These are phyloP conservation scores for Scaptodrosophila lebanonensis DNA, from an alignment of 1,140 invertebrate genomes.

Conservation along the genomic window DNA sequence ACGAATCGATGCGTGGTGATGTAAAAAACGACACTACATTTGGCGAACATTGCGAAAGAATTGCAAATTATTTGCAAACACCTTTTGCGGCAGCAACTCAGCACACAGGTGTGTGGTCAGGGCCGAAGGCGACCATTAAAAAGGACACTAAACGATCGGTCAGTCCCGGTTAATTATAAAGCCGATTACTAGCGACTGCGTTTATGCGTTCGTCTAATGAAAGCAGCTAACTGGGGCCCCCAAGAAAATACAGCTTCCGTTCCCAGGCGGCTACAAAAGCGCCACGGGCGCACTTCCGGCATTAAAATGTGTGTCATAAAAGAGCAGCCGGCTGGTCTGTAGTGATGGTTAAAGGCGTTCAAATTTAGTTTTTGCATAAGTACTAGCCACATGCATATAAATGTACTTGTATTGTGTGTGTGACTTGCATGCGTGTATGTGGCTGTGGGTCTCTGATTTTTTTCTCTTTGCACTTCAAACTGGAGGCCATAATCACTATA, in stretches of 20 bases:
- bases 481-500: not conserved
- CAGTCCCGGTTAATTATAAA: constrained; percentile 50
- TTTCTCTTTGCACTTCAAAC: not conserved
- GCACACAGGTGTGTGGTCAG: not conserved
- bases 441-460: no score
- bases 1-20: constrained; percentile 41
- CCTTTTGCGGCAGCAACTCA: constrained; percentile 10
- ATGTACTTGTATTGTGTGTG: no score
- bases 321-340: constrained; percentile 8
- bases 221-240: no score
- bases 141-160: constrained; percentile 16
- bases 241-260: constrained; percentile 60
- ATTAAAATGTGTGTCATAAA: constrained; percentile 63
- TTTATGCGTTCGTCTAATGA: no score
- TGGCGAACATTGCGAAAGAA: no score
- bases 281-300: constrained; percentile 64
- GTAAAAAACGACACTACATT: constrained; percentile 23
- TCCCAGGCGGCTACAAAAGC: constrained; percentile 43
- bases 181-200: no score
- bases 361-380: no score
- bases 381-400: no score
- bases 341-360: not conserved
- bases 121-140: not conserved
- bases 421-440: no score
- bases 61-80: constrained; percentile 55